phyloP scores from a whole-genome alignment of 2,888 invertebrate species.

The Lasioglossum vierecki region DNA sequence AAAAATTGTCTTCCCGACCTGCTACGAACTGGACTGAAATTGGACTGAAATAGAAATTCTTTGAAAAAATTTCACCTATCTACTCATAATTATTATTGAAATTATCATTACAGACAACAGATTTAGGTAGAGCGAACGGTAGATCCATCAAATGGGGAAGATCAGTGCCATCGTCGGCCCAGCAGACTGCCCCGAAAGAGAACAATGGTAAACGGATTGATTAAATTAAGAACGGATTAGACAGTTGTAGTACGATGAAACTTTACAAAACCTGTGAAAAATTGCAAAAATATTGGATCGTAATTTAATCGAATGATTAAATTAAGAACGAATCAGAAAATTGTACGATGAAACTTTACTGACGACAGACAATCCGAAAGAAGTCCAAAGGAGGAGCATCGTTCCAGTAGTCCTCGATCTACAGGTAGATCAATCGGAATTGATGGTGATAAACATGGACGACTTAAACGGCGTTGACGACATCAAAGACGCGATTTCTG shows the following conservation, averaged over 20 bases:
- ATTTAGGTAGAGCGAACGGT: background rate
- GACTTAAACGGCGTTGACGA: constrained; percentile 67
- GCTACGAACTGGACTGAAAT: no score
- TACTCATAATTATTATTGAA: background rate
- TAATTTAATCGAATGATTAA: no score
- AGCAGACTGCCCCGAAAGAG: constrained; percentile 23
- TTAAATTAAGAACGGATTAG: background rate
- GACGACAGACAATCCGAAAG: constrained; percentile 6
- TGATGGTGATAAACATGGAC: constrained; percentile 31
- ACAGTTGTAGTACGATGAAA: background rate
- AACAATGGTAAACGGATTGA: constrained; percentile 20
- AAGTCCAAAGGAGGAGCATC: no score
- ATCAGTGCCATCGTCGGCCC: background rate
- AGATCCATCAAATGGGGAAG: background rate
- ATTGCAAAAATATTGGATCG: no score
- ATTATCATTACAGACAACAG: constrained; percentile 2
- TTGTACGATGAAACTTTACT: background rate
- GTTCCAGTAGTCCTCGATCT: constrained; percentile 44
- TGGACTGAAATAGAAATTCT: no score
- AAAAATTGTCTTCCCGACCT: no score
- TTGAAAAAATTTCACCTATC: no score
- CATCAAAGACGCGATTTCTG: constrained; percentile 69
- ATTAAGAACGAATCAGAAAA: background rate
- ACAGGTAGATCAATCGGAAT: constrained; percentile 56
- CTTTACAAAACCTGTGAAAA: no score